Conservation (phyloP, 2,888 invertebrate genomes). For the Orthonevra nobilis region DNA sequence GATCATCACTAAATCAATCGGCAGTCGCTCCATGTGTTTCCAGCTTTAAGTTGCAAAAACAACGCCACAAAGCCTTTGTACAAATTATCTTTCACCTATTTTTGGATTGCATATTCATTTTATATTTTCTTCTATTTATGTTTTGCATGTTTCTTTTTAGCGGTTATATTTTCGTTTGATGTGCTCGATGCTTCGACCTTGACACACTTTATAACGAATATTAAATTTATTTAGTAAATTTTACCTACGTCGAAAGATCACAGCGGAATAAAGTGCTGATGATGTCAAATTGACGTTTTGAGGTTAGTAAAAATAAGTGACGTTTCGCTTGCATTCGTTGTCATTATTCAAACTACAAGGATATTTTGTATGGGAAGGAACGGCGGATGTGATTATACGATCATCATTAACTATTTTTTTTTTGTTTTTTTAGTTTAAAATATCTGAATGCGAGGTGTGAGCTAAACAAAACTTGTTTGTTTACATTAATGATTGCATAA, state of each 20-base stretch:
- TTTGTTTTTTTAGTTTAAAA: no score
- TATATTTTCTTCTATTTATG: slow-evolving; percentile 13
- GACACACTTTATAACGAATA: slow-evolving; percentile 48
- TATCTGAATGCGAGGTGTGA: no score
- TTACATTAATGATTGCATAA: no score
- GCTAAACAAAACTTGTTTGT: no score
- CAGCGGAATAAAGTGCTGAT: slow-evolving; percentile 21
- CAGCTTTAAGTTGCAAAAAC: slow-evolving; percentile 7
- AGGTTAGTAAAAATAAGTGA: slow-evolving; percentile 14
- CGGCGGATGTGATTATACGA: no score
- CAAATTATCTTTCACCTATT: slow-evolving; percentile 52
- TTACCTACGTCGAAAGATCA: slow-evolving; percentile 30
- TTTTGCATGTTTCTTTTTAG: slow-evolving; percentile 32
- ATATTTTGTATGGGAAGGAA: no score
- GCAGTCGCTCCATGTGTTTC: slow-evolving; percentile 10
- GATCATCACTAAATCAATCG: no score
- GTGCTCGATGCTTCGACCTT: slow-evolving; percentile 54
- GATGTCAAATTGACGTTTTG: slow-evolving; percentile 24
- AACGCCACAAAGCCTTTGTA: slow-evolving; percentile 34
- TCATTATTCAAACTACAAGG: no score
- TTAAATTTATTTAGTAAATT: slow-evolving; percentile 38
- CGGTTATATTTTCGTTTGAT: slow-evolving; percentile 39
- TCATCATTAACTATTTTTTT: no score
- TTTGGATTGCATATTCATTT: slow-evolving; percentile 22
- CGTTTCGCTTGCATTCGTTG: no score